Conservation (phyloP, 2,113 vertebrate species). For the Rhinolophus sinicus region DNA sequence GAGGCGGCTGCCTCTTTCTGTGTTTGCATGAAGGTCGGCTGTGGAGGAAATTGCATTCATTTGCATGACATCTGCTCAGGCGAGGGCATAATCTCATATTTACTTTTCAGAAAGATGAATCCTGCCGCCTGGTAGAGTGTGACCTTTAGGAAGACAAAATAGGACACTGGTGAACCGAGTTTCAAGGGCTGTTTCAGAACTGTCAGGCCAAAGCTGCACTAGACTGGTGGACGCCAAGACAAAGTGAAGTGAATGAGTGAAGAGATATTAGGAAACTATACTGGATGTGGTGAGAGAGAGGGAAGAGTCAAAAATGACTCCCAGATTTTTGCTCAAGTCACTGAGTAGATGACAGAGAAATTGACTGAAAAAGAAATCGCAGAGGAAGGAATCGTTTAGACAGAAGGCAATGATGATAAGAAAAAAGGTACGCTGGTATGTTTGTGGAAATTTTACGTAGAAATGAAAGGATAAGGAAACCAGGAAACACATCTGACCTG, state of each 20-base stretch:
- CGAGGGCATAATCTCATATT: background rate
- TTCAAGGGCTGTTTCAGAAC: background rate
- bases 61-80: slow-evolving; percentile 54
- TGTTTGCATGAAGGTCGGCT: slow-evolving; percentile 32
- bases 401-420: background rate
- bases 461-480: background rate
- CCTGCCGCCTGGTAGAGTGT: background rate
- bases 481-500: background rate
- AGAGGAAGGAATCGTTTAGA: background rate
- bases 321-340: background rate
- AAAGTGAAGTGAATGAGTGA: background rate
- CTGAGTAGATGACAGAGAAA: background rate
- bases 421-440: no score
- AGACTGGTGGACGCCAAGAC: background rate
- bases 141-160: background rate
- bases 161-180: background rate
- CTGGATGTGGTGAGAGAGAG: background rate
- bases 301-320: background rate
- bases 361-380: background rate
- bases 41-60: background rate
- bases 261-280: background rate
- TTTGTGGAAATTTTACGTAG: background rate
- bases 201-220: background rate
- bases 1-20: background rate
- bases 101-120: slow-evolving; percentile 26